phyloP scores from a whole-genome alignment of 2,888 invertebrate species.

The Subacronicta megacephala region DNA sequence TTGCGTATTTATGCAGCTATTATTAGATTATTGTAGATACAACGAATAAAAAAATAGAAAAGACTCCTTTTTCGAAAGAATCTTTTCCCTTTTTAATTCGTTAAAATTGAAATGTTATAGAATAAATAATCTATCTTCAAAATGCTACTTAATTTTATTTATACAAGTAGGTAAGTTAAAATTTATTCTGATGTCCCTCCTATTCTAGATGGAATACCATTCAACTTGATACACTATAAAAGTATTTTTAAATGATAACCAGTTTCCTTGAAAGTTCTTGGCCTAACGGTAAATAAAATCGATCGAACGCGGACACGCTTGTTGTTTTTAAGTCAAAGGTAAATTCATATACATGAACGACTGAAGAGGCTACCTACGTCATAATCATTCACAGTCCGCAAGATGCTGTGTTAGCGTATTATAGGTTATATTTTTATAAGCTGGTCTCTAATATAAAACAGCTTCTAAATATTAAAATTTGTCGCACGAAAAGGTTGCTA shows the following conservation, averaged over 20 bases:
- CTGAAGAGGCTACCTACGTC: conserved; percentile 22
- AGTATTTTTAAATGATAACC: conserved; percentile 20
- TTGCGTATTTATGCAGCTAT: too few relatives aligned
- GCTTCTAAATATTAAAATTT: neutral
- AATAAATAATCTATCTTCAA: too few relatives aligned
- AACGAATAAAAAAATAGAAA: too few relatives aligned
- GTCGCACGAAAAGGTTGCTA: too few relatives aligned
- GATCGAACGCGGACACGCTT: conserved; percentile 10
- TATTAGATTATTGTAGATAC: too few relatives aligned
- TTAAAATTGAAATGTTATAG: too few relatives aligned
- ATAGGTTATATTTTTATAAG: conserved; percentile 38
- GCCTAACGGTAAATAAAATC: conserved; percentile 33
- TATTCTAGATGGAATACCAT: neutral
- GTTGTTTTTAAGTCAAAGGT: conserved; percentile 12
- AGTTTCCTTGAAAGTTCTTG: conserved; percentile 14
- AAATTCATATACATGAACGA: conserved; percentile 17
- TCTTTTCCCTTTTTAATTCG: too few relatives aligned
- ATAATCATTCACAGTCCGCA: conserved; percentile 7
- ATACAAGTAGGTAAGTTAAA: too few relatives aligned
- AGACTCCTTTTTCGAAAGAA: too few relatives aligned
- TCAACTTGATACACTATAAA: neutral
- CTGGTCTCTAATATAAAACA: neutral
- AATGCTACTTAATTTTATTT: too few relatives aligned
- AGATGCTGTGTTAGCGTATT: conserved; percentile 21
- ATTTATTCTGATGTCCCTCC: too few relatives aligned